phyloP scores from a whole-genome alignment of 2,113 vertebrate genomes.

The Laticauda laticaudata region DNA sequence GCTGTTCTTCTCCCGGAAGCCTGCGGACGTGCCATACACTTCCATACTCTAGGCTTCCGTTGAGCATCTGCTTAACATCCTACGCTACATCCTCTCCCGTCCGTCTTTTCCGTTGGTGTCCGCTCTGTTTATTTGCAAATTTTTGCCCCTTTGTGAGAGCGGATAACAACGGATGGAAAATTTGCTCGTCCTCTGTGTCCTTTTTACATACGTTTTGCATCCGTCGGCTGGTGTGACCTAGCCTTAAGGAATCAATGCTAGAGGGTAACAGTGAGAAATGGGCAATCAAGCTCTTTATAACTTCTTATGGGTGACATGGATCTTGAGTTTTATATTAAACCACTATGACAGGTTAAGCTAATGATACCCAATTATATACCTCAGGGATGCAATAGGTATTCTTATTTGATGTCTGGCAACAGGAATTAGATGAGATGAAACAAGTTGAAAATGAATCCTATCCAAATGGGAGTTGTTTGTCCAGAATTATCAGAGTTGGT shows the following conservation, averaged over 20 bases:
- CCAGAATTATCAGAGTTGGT: not conserved
- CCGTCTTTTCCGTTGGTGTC: too few relatives aligned
- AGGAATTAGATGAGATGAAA: not conserved
- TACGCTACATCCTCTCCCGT: too few relatives aligned
- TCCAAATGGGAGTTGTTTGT: not conserved
- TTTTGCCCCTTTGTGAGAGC: too few relatives aligned
- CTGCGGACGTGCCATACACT: too few relatives aligned
- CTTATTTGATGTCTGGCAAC: not conserved
- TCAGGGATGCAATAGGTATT: not conserved
- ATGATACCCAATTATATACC: not conserved
- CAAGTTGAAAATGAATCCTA: not conserved
- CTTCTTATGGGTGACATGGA: not conserved
- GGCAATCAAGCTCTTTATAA: not conserved
- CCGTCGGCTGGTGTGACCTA: too few relatives aligned
- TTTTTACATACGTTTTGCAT: too few relatives aligned
- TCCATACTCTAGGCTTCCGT: too few relatives aligned
- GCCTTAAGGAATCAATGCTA: not conserved
- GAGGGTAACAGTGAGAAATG: not conserved
- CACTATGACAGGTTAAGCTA: not conserved
- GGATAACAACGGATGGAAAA: too few relatives aligned
- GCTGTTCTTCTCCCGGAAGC: too few relatives aligned
- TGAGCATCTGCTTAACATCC: too few relatives aligned
- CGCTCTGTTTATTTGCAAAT: too few relatives aligned
- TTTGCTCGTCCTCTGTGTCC: too few relatives aligned
- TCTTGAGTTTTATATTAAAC: not conserved